Base-by-base conservation (phyloP, 2,113 vertebrate genomes). In the Damaliscus lunatus region DNA sequence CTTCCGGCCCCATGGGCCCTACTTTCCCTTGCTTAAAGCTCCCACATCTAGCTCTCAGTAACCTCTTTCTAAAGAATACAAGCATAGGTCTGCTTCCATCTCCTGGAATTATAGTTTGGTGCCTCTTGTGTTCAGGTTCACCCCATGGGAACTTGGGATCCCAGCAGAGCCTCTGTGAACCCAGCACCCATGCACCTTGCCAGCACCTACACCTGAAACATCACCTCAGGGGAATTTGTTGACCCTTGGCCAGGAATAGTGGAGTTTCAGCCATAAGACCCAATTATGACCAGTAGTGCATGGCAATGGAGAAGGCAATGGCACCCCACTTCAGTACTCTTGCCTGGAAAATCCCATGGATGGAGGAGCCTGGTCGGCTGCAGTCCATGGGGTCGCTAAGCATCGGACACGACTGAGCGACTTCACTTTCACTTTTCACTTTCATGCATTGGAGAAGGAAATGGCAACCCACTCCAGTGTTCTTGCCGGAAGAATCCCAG, bases 181-280 rank as follows among this genome's bases (percentile, higher is more conserved):
- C 64, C 67, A 71, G 67, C 19, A 12, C 67, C 19, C 67, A 36
- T 36, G n/a, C 9, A 71, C 19, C 67, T 71, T 36, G 64, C 64
- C n/a, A 71, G 64, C n/a, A 71, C 64, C 9, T 71, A 71, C n/a
- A 71, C 64, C n/a, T 36, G 64, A 71, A 71, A 40, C 23, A 40
- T 40, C 10, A 25, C 36, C 74, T 78, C 74, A 46, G 6, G 31
- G 25, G 48, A 92, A 92, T 11, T 60, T 50, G 50, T n/a, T 2
- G 6, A 71, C 1, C 0, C 4, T 2, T 16, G 3, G 7, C n/a
- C 64, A 8, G 36, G 13, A 67, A 82, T 21, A 59, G 31, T 0
- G 0, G 50, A 96, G 90, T 84, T 46, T 36, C 36, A 31, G 13
- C 40, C 16, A 0, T 36, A n/a, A 71, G 67, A 71, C n/a, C 67